Base-by-base conservation (phyloP, 1,140 invertebrate genomes). In the Subanguina moxae region DNA sequence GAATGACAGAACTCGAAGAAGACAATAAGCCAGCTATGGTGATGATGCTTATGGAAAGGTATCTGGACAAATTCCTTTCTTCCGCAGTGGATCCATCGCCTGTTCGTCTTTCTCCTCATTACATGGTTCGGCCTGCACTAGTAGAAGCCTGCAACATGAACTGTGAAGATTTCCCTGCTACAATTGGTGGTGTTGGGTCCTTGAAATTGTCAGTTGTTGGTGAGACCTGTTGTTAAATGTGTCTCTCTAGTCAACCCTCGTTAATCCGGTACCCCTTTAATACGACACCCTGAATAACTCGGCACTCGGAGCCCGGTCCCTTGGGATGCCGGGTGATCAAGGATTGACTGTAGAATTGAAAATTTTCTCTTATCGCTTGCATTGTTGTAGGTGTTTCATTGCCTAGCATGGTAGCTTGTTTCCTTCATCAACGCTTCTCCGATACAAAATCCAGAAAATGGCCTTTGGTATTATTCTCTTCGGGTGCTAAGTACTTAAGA, bases 71-170 rank as follows among this genome's bases (percentile, higher is more conserved):
- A 8, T n/a, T 30, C 28, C 8, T 28, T n/a, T 30, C 19, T 61
- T 30, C 62, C n/a, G n/a, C 23, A 21, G 8, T 19, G 3, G 23
- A 28, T 64, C 57, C 56, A 21, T 19, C 62, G 17, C n/a, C 62
- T n/a, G 7, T 64, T 58, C 62, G n/a, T n/a, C 45, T 63, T 7
- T 19, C 64, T n/a, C 64, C 64, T 19, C 64, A 62, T 5, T 38
- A 64, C 61, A 65, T 65, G 57, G 64, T 65, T 65, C 1, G 64
- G 11, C 64, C 59, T 9, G 64, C 64, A 19, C 5, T 65, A 17
- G 1, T 65, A 28, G 64, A 65, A 66, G 64, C 64, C 15, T 65
- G 64, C 30, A 65, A 65, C 19, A 43, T 64, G 38, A 28, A 64
- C 21, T 32, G 8, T 21, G 21, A 52, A 9, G 23, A 32, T 45